These are phyloP conservation scores for Acropora tenuis DNA, from an alignment of 64 coral and sea anemone species.

Conservation along the genomic window DNA sequence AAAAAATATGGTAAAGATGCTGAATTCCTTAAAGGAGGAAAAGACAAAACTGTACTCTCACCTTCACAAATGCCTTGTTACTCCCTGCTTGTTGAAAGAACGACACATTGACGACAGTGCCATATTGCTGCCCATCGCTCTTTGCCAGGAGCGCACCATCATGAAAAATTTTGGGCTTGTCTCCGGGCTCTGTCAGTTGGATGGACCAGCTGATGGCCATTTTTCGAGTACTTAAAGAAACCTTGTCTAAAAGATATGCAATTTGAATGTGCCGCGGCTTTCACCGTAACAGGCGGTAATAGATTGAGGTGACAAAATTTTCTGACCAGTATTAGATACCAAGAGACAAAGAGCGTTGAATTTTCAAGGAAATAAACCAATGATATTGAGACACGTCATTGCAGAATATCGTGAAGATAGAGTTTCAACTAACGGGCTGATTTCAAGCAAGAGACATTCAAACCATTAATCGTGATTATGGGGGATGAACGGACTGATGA, in stretches of 20 bases:
- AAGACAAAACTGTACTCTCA: no score
- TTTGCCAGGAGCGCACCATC: neutral
- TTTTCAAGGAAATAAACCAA: neutral
- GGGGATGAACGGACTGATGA: neutral
- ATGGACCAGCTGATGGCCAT: no score
- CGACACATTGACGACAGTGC: neutral
- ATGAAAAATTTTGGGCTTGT: neutral
- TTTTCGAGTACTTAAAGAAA: neutral
- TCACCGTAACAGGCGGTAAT: neutral
- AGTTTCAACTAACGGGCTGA: neutral
- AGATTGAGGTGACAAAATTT: neutral
- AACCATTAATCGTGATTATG: neutral
- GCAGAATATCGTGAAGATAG: neutral
- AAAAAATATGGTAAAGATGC: no score
- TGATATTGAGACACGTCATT: constrained; percentile 9
- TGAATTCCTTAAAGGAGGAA: no score
- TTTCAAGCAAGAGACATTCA: neutral
- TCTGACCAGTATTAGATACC: neutral
- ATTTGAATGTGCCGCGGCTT: no score
- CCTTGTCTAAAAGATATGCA: neutral
- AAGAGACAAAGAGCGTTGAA: constrained; percentile 2
- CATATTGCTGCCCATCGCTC: no score
- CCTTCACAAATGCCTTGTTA: no score
- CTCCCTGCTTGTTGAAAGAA: neutral
- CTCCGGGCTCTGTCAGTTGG: no score